Evolutionary conservation across 2,113 vertebrate genomes (phyloP), one percentile per base, ranked within the genome.

Genomic region (Pogona vitticeps): DNA sequence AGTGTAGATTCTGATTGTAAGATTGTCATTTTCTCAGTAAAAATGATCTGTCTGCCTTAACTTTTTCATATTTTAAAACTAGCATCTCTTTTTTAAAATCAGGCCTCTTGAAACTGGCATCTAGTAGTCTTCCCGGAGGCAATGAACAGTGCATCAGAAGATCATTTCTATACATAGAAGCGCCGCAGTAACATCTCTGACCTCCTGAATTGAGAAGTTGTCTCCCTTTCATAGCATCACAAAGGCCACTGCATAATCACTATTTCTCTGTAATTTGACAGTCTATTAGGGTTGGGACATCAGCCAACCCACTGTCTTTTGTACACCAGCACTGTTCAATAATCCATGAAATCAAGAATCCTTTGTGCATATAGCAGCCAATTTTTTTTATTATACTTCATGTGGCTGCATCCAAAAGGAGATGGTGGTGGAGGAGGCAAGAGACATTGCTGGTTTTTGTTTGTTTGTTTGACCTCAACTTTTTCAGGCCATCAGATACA

Each of bases 21-120:
- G 9, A 8, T 20, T 36, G 20, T 28, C 23, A 31, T 17, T 56
- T 42, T 76, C 13, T n/a, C 28, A n/a, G 12, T 3, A 10, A 2
- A 68, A 3, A 40, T 46, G 1, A 33, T 0, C 0, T 77, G 56
- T n/a, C n/a, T n/a, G n/a, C 46, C 6, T 38, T 63, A 1, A 84
- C 18, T 0, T 0, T 40, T 9, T 87, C 84, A 71, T 70, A 2
- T 10, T 28, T 80, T 26, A 38, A 3, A 0, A 80, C 38, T 68
- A 85, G 0, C 3, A 61, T 2, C 8, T 1, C 20, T 63, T 63
- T n/a, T 59, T 31, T 46, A 67, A 0, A 28, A 38, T 70, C 58
- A 52, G 46, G 26, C 3, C 0, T 68, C 3, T 1, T 2, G 61
- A 63, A 70, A 75, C 9, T 78, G 76, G 13, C 26, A n/a, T 75